Evolutionary conservation across 2,113 vertebrate species (phyloP), one percentile per base, ranked within the genome.

Genomic region (Pomatostomus ruficeps): DNA sequence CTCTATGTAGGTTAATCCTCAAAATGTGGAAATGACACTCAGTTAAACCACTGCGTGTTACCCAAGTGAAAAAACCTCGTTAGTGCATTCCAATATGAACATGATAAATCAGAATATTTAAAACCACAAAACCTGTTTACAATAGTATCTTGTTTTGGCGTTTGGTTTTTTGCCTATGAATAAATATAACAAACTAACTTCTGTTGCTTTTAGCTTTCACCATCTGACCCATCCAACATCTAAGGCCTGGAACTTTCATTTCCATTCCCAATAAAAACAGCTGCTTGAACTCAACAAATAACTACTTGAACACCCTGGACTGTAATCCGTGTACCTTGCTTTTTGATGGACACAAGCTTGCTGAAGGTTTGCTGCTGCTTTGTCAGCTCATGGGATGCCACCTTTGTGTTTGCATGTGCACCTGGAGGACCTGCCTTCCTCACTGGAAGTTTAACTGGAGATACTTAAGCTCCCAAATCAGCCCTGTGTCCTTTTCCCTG

Each of bases 351-450:
- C 18, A 66, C 10, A 57, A 42, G 24, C 24, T 52, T 7, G 1
- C 49, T 40, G n/a, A 17, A 73, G 28, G 24, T 40, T 20, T 36
- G 21, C 8, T 33, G 13, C 18, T 42, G 1, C 3, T 36, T 11
- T 14, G 18, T 5, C 55, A 54, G 29, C 40, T 12, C 31, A 4
- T 11, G 33, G 33, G 29, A 71, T 7, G 5, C 8, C 38, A 42
- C 21, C 26, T 42, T 54, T 29, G 1, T 15, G 26, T 40, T 40
- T 48, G 19, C 18, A 38, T 0, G 0, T 0, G 11, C 2, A 17
- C 19, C 14, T 43, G 38, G 22, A 82, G 23, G 23, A 40, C 15
- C 10, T 38, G 14, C 38, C 45, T 43, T 48, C 28, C 46, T 31
- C 29, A 40, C 7, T n/a, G n/a, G n/a, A 38, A 23, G 10, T 52